Evolutionary conservation across 2,797 vertebrate species (phyloP), one percentile per base, ranked within the genome.

Genomic region (Sebastes hubbsi): DNA sequence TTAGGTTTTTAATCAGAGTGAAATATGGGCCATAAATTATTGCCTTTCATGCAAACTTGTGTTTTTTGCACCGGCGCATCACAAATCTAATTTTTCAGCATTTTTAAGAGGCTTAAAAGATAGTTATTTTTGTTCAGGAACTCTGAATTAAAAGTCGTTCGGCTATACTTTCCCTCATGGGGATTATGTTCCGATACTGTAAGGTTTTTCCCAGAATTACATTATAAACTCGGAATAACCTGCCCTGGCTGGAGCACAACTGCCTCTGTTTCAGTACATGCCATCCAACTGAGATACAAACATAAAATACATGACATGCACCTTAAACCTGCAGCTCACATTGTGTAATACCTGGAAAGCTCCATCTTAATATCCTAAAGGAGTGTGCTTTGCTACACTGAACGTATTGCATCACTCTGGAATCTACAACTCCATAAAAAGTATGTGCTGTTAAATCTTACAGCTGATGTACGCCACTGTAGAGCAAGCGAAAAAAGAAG

Each of bases 1-100:
- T 96, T 96, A 93, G 94, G 94, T 95, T 96, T 95, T 96, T 96
- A 96, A 96, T 96, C 95, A 95, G 93, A 94, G 91, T 91, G 94
- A 96, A 95, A 95, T 94, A 92, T 92, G 90, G 94, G 95, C 93
- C 94, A 93, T 95, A 94, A 95, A 95, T 95, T 92, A 95, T 95
- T 95, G 94, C 95, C 95, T 95, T 95, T 94, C 94, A 95, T 94
- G 94, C 93, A 95, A 95, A 95, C 93, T 95, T 95, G 91, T 96
- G 92, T 95, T 95, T 95, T 52, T 91, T 95, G 92, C 91, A 91
- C 86, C 72, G 63, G 89, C 88, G 79, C 94, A 95, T 94, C 88
- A 86, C 91, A 95, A 95, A 94, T 95, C 89, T 83, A 93, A 95
- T 94, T 95, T 94, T 94, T 95, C 92, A 89, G 92, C 93, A 91